A percentile compares a stretch with the other conserved stretches of the same genome.
phyloP scores from a whole-genome alignment of 2,113 vertebrate species.

The Rhagologus leucostigma region DNA sequence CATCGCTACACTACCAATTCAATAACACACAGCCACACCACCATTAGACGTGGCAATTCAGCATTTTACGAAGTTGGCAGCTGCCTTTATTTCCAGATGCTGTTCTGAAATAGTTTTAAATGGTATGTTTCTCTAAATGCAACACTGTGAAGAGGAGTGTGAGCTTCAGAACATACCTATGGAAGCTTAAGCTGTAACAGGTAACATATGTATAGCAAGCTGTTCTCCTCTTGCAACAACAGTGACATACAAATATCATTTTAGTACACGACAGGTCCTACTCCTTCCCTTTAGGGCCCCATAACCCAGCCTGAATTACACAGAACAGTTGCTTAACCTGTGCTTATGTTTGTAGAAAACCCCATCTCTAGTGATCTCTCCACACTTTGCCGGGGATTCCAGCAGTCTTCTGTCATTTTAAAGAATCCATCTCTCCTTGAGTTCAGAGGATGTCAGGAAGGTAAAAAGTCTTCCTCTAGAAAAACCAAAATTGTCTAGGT shows the following conservation, averaged over 20 bases:
- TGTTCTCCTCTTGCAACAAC: not conserved
- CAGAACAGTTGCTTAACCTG: not conserved
- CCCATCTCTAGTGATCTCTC: not conserved
- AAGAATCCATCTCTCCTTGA: not conserved
- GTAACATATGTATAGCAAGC: not conserved
- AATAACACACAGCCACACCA: not conserved
- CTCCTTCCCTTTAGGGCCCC: not conserved
- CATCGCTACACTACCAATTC: not conserved
- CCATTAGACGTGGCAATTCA: not conserved
- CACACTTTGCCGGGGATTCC: not conserved
- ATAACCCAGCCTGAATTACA: not conserved
- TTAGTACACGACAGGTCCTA: not conserved
- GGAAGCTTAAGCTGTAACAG: not conserved
- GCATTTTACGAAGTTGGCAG: not conserved
- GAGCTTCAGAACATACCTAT: not conserved
- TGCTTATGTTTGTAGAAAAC: not conserved
- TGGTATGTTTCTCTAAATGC: not conserved
- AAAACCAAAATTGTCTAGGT: not conserved
- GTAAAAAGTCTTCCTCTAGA: not conserved
- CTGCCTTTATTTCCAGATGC: not conserved
- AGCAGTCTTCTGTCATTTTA: not conserved
- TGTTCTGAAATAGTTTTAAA: not conserved
- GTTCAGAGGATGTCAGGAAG: not conserved
- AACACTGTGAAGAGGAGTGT: not conserved
- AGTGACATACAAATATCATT: not conserved